Conservation (phyloP, 2,888 invertebrate genomes). For the Sipunculus nudus region DNA sequence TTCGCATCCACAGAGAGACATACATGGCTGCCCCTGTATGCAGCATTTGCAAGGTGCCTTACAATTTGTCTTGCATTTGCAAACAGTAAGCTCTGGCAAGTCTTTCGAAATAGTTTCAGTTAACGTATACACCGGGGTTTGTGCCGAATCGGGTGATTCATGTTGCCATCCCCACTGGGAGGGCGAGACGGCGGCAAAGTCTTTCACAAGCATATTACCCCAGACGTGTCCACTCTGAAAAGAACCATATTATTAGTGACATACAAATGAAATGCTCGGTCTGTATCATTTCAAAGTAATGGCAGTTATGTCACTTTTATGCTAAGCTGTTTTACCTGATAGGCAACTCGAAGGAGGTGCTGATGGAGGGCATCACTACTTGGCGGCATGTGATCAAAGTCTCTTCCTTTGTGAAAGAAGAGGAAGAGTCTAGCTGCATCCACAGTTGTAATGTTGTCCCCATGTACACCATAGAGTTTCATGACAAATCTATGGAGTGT, state of each 20-base stretch:
- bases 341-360: conserved; percentile 20
- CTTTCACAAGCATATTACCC: conserved; percentile 1
- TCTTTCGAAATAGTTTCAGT: neutral
- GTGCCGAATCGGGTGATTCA: neutral
- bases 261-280: neutral
- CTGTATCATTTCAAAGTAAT: no score
- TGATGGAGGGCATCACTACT: conserved; percentile 21
- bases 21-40: no score
- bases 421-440: conserved; percentile 11
- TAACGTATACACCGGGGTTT: neutral
- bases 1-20: neutral
- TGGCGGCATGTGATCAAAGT: conserved; percentile 20
- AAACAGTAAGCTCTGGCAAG: neutral
- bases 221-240: conserved; percentile 15
- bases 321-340: conserved; percentile 8
- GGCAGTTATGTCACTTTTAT: neutral
- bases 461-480: neutral
- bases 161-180: conserved; percentile 12
- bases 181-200: neutral
- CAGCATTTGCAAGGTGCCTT: neutral
- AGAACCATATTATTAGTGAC: neutral
- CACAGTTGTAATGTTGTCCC: conserved; percentile 9
- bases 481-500: neutral
- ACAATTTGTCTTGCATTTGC: neutral
- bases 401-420: conserved; percentile 20